A percentile compares a stretch with the other conserved stretches of the same genome.
phyloP scores from a whole-genome alignment of 2,113 vertebrate genomes.

The Dicaeum eximium region DNA sequence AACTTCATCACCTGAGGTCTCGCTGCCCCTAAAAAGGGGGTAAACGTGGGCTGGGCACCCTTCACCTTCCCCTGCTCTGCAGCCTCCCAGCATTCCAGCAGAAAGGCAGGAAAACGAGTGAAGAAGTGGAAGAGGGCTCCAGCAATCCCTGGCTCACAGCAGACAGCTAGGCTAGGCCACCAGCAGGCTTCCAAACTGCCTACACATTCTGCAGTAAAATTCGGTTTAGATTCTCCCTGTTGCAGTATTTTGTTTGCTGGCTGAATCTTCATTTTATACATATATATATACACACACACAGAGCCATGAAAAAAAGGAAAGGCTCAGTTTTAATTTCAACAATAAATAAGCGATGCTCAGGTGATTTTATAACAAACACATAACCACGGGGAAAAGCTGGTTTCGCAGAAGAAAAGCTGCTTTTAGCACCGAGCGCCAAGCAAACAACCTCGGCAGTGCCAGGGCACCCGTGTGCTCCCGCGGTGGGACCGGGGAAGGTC shows the following conservation, averaged over 20 bases:
- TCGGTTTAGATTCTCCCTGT: background rate
- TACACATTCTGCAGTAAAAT: slow-evolving; percentile 12
- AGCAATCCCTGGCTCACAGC: background rate
- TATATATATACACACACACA: rapidly evolving
- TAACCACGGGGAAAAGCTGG: rapidly evolving
- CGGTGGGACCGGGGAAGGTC: background rate
- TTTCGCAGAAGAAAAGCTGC: background rate
- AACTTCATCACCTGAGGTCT: background rate
- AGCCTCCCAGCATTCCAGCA: background rate
- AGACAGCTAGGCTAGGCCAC: slow-evolving; percentile 32
- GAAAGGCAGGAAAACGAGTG: background rate
- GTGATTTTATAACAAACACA: background rate
- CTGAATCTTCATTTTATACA: background rate
- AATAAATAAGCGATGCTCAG: background rate
- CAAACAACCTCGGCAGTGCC: background rate
- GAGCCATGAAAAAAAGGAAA: background rate
- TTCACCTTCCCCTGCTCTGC: background rate
- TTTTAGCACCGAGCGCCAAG: background rate
- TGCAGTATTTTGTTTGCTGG: background rate
- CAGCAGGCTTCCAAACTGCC: background rate
- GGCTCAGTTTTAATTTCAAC: background rate
- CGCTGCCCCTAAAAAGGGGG: background rate
- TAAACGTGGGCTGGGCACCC: background rate
- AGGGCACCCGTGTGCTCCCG: background rate
- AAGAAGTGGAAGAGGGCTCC: background rate